Evolutionary conservation across 2,888 invertebrate genomes (phyloP).

Genomic region (Troilus luridus): DNA sequence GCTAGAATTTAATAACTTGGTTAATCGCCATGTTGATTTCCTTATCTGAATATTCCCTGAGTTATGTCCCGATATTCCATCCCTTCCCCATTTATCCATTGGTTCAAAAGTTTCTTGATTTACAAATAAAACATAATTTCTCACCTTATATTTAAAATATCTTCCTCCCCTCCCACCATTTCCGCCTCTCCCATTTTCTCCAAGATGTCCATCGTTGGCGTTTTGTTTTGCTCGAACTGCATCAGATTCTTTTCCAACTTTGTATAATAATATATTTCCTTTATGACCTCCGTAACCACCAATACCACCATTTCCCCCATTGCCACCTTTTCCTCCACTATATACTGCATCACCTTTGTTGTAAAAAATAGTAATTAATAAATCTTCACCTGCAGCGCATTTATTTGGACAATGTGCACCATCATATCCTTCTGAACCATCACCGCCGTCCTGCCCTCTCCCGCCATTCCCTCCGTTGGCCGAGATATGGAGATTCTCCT

Average conservation of each 20-base stretch:
- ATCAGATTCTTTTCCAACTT: background rate
- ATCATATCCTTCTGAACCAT: constrained; percentile 26
- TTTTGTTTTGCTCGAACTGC: background rate
- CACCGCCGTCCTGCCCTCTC: constrained; percentile 36
- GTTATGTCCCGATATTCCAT: background rate
- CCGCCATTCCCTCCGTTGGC: constrained; percentile 49
- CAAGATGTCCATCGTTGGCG: background rate
- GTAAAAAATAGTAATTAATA: background rate
- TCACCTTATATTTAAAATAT: background rate
- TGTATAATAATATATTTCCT: background rate
- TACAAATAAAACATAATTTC: background rate
- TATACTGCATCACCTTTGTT: background rate
- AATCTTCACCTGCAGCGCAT: background rate
- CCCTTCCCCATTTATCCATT: background rate
- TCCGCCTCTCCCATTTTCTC: constrained; percentile 3
- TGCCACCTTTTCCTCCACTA: background rate
- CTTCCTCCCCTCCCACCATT: background rate
- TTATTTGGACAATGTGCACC: background rate
- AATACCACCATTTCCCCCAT: constrained; percentile 37
- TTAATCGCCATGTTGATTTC: background rate
- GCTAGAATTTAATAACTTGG: background rate
- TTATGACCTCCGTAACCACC: constrained; percentile 10
- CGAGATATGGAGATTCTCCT: background rate
- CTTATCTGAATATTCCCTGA: background rate
- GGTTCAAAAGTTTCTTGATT: background rate